phyloP scores from a whole-genome alignment of 2,797 vertebrate species.

The Trichosurus vulpecula region DNA sequence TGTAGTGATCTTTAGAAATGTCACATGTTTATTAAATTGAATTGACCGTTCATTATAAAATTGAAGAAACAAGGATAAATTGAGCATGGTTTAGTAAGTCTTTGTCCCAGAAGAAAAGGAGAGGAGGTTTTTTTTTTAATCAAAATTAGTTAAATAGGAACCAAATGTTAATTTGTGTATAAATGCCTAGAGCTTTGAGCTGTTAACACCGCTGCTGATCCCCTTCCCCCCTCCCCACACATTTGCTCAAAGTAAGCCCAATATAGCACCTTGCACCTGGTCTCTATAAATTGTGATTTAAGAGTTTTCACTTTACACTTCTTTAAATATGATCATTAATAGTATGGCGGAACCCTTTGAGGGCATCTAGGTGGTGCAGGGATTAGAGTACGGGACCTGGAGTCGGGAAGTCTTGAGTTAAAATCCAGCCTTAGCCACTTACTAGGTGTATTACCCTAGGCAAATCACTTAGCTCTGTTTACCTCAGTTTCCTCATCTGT shows the following conservation, averaged over 20 bases:
- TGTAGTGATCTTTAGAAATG: constrained; percentile 7
- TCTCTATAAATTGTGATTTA: constrained; percentile 17
- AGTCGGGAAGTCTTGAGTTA: neutral
- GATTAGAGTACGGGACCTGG: neutral
- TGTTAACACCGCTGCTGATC: neutral
- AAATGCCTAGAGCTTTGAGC: constrained; percentile 14
- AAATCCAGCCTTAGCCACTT: neutral
- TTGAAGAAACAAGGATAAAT: constrained; percentile 22
- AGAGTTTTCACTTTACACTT: constrained; percentile 41
- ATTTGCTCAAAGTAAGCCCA: neutral
- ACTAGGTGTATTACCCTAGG: neutral
- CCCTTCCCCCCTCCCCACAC: neutral
- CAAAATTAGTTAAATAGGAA: neutral
- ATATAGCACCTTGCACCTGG: neutral
- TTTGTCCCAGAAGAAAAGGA: constrained; percentile 33
- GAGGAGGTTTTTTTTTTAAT: constrained; percentile 23
- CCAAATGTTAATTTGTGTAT: neutral
- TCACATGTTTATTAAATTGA: neutral
- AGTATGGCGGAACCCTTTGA: constrained; percentile 14
- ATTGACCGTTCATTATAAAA: constrained; percentile 36
- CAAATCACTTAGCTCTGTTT: neutral
- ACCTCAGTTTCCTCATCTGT: neutral
- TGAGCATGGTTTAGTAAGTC: constrained; percentile 25
- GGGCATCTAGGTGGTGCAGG: neutral
- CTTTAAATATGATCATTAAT: constrained; percentile 35